phyloP scores from a whole-genome alignment of 2,797 vertebrate species.

The Sus cebifrons region DNA sequence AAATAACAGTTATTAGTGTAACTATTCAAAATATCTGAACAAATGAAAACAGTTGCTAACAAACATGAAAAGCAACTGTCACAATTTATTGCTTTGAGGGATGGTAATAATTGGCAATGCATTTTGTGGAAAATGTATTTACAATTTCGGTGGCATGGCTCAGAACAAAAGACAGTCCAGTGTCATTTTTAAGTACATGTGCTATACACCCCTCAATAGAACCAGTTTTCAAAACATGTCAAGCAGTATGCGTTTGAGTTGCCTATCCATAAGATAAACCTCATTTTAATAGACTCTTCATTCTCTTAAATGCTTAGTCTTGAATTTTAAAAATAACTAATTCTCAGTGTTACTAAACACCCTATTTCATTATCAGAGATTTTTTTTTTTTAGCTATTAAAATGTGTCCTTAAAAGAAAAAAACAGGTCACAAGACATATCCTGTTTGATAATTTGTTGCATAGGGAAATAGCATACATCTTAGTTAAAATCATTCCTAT shows the following conservation, averaged over 20 bases:
- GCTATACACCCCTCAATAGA: constrained; percentile 78
- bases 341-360: constrained; percentile 78
- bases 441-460: constrained; percentile 88
- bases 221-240: constrained; percentile 63
- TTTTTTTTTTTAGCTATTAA: constrained; percentile 82
- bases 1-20: constrained; percentile 90
- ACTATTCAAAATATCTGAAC: constrained; percentile 89
- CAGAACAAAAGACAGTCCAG: constrained; percentile 87
- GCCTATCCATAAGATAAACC: constrained; percentile 77
- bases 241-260: constrained; percentile 82
- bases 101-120: constrained; percentile 86
- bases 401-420: constrained; percentile 84
- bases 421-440: constrained; percentile 86
- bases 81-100: constrained; percentile 92
- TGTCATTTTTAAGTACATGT: constrained; percentile 76
- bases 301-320: constrained; percentile 79
- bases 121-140: constrained; percentile 90
- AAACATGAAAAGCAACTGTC: constrained; percentile 91
- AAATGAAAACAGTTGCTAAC: constrained; percentile 91
- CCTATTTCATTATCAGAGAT: constrained; percentile 85
- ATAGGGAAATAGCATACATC: constrained; percentile 88
- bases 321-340: constrained; percentile 84
- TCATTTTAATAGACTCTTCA: constrained; percentile 78
- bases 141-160: constrained; percentile 89
- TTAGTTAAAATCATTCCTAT: constrained; percentile 83